A percentile compares a stretch with the other conserved stretches of the same genome.
Conservation (phyloP, 2,797 vertebrate species). For the Falco rusticolus region DNA sequence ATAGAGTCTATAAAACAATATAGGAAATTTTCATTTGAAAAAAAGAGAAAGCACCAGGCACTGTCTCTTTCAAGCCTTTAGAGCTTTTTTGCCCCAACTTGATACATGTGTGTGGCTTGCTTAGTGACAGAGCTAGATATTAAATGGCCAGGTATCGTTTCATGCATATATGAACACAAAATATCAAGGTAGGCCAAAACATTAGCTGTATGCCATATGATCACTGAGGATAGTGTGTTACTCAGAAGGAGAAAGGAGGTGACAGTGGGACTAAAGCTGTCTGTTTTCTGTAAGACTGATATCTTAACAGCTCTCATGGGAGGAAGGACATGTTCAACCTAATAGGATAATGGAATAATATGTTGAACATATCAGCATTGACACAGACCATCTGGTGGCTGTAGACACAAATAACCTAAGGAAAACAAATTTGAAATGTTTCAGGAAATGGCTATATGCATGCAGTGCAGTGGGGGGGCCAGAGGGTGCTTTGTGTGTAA, state of each 20-base stretch:
- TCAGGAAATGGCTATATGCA: slow-evolving; percentile 63
- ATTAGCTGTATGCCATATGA: not conserved
- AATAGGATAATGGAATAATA: slow-evolving; percentile 79
- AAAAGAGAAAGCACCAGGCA: not conserved
- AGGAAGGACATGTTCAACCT: slow-evolving; percentile 77
- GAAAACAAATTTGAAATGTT: slow-evolving; percentile 62
- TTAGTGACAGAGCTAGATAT: not conserved
- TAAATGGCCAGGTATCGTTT: not conserved
- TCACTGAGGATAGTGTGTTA: not conserved
- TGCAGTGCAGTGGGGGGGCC: not conserved
- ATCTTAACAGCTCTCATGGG: slow-evolving; percentile 64
- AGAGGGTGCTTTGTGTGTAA: not conserved
- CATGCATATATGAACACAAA: not conserved
- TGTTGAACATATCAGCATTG: slow-evolving; percentile 53
- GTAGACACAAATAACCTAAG: slow-evolving; percentile 73
- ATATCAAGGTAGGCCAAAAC: not conserved
- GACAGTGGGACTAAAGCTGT: slow-evolving; percentile 13
- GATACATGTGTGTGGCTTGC: not conserved
- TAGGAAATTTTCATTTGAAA: not conserved
- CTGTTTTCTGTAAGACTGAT: slow-evolving; percentile 31
- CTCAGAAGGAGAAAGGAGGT: not conserved
- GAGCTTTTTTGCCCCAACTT: not conserved
- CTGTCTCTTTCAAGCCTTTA: not conserved
- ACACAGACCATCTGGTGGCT: slow-evolving; percentile 74
- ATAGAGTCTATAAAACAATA: not conserved